Base-by-base conservation (phyloP, 2,888 invertebrate genomes). In the Anodontia alba region DNA sequence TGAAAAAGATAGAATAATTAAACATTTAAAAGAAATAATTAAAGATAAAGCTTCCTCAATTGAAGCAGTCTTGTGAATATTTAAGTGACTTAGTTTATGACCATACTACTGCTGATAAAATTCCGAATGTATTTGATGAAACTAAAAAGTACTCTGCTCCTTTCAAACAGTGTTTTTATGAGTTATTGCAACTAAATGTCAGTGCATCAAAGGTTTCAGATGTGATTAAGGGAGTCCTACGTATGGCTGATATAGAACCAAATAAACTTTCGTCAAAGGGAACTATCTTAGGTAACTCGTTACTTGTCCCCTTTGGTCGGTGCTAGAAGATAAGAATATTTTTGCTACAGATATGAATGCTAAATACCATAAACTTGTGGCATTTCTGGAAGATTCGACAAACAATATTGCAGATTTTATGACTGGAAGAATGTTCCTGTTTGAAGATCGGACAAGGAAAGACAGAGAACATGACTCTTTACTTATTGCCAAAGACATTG, bases 121-220 rank as follows among this genome's bases (percentile, higher is more conserved):
- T n/a, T n/a, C n/a, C n/a, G n/a, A n/a, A n/a, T n/a, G 42, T 42
- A 42, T 51, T 51, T 51, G 51, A 74, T 31, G 7, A 23, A 42
- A 29, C 17, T 10, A 33, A 42, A 36, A 78, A 78, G 43, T 82
- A 76, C 38, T 43, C 73, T 12, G 29, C 12, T 76, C 75, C 74
- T 73, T 29, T 76, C 1, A 42, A 73, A 38, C 8, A 43, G 23
- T 71, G 71, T 26, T 62, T 82, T 57, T 78, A 78, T 69, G 17
- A 31, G 7, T 38, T 82, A 12, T 72, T 82, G 7, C 17, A 17
- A 10, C 29, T 76, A 17, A 73, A 76, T 70, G 78, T 78, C 1
- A 78, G 78, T 78, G 74, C 75, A 0, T 78, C 78, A 1, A 81
- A 81, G 38, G 78, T 81, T 29, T 75, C 75, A 38, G 46, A 51